These are phyloP conservation scores for Heliopora coerulea DNA, from an alignment of 92 coral and sea anemone genomes.

Conservation along the genomic window DNA sequence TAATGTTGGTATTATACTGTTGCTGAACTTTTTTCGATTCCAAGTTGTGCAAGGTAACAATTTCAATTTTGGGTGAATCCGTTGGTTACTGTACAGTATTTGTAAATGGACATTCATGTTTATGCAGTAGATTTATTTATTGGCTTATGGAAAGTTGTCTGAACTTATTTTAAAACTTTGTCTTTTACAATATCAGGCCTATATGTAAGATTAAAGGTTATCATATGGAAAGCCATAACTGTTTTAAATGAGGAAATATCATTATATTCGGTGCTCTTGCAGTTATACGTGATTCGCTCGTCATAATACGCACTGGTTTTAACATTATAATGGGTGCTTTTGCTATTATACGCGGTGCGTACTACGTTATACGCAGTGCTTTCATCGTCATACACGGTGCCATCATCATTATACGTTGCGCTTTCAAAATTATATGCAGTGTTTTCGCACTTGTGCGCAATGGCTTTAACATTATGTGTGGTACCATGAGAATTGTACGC, in stretches of 20 bases:
- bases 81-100: too few species aligned
- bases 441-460: conserved; percentile 1
- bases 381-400: conserved; percentile 2
- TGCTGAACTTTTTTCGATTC: too few species aligned
- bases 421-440: conserved; percentile 23
- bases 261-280: background rate
- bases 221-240: background rate
- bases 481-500: conserved; percentile 6
- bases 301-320: conserved; percentile 18
- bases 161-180: too few species aligned
- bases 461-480: conserved; percentile 6
- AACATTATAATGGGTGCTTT: conserved; percentile 16
- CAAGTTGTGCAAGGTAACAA: too few species aligned
- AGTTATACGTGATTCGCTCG: conserved; percentile 5
- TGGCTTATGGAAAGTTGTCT: too few species aligned
- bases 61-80: too few species aligned
- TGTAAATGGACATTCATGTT: too few species aligned
- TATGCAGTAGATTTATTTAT: too few species aligned
- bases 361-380: conserved; percentile 1
- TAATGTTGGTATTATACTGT: too few species aligned
- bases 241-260: background rate
- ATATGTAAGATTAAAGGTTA: too few species aligned
- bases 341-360: background rate
- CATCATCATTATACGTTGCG: background rate
- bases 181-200: too few species aligned